phyloP scores from a whole-genome alignment of 1,140 invertebrate species.

The Holotrichia oblita region DNA sequence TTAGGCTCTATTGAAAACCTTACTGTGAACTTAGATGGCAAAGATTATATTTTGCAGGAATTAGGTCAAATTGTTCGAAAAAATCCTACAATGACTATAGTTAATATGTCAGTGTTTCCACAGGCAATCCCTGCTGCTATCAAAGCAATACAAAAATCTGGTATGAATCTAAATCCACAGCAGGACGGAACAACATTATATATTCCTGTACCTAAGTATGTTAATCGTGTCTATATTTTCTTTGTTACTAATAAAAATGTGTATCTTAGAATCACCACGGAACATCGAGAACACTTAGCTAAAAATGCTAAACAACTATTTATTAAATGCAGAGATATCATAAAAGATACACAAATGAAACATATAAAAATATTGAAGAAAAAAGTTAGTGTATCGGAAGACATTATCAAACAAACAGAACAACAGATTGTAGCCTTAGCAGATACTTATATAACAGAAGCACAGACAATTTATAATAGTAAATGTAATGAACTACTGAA shows the following conservation, averaged over 20 bases:
- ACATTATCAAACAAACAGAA: constrained; percentile 71
- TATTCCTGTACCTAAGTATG: constrained; percentile 86
- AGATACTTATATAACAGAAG: constrained; percentile 72
- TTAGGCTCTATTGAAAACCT: constrained; percentile 81
- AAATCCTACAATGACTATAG: constrained; percentile 83
- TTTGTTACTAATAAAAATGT: constrained; percentile 12
- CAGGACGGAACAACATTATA: constrained; percentile 92
- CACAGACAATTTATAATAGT: constrained; percentile 71
- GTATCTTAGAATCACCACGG: constrained; percentile 83
- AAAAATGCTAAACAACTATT: constrained; percentile 88
- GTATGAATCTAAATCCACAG: constrained; percentile 93
- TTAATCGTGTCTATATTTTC: neutral
- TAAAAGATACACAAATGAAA: constrained; percentile 83
- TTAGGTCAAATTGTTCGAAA: constrained; percentile 89
- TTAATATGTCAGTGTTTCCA: constrained; percentile 86
- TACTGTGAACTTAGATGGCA: constrained; percentile 78
- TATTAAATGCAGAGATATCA: constrained; percentile 78
- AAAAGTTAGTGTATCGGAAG: constrained; percentile 71
- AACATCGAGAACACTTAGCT: constrained; percentile 85
- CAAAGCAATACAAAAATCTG: constrained; percentile 78
- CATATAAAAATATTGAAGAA: constrained; percentile 76
- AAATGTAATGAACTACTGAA: constrained; percentile 79
- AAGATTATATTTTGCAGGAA: constrained; percentile 86
- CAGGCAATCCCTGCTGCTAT: constrained; percentile 83
- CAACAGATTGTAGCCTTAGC: constrained; percentile 74